phyloP scores from a whole-genome alignment of 53 echinoderm and acorn worm genomes.

The Zoroaster sp. region DNA sequence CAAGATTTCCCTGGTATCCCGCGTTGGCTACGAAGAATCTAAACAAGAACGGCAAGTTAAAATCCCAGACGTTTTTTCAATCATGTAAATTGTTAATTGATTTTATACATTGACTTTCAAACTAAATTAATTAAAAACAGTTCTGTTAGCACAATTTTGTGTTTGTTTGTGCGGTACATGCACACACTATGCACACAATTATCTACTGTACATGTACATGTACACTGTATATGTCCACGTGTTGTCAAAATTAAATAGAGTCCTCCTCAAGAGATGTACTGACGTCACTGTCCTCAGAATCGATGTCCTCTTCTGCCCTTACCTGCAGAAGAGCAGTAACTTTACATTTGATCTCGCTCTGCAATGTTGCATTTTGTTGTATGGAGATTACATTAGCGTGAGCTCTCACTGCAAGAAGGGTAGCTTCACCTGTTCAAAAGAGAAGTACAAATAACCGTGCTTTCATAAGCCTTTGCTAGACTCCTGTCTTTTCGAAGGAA shows the following conservation, averaged over 20 bases:
- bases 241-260: not conserved
- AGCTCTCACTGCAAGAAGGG: not conserved
- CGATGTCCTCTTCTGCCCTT: not conserved
- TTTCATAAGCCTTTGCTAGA: not conserved
- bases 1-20: no score
- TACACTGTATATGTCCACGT: not conserved
- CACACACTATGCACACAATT: no score
- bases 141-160: no score
- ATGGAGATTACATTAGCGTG: not conserved
- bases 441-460: not conserved
- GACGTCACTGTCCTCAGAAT: not conserved
- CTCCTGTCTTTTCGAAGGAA: not conserved
- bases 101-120: no score
- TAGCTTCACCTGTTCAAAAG: not conserved
- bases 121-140: no score
- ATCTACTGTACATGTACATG: no score
- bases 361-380: not conserved
- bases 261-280: not conserved
- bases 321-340: not conserved
- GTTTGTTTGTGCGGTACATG: no score
- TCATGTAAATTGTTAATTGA: no score
- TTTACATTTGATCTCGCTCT: not conserved
- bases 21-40: no score
- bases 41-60: no score
- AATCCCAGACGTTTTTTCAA: no score